phyloP scores from a whole-genome alignment of 2,113 vertebrate species.

The Chloroceryle aenea region DNA sequence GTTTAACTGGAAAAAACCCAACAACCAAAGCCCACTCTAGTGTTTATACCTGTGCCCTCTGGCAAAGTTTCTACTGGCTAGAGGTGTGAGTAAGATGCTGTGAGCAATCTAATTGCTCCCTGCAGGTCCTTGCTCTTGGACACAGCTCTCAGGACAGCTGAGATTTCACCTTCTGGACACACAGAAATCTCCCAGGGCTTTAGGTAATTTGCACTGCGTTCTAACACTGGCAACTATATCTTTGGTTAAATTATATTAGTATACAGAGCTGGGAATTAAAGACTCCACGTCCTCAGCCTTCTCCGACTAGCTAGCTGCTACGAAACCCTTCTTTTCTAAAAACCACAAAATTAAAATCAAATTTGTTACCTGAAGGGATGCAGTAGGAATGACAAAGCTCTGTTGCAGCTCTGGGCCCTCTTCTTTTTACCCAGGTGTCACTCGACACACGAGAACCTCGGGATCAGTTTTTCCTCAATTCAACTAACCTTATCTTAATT shows the following conservation, averaged over 20 bases:
- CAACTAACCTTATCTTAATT: conserved; percentile 37
- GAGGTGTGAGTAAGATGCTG: conserved; percentile 70
- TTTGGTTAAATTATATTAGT: conserved; percentile 69
- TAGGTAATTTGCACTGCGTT: conserved; percentile 57
- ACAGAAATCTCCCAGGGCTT: conserved; percentile 63
- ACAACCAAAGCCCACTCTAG: conserved; percentile 54
- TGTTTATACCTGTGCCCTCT: conserved; percentile 71
- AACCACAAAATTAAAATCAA: conserved; percentile 40
- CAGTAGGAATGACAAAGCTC: conserved; percentile 44
- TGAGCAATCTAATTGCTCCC: conserved; percentile 78
- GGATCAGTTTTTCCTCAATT: background rate
- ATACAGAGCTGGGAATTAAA: conserved; percentile 45
- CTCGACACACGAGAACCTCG: background rate
- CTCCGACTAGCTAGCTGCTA: background rate
- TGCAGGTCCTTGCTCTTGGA: conserved; percentile 72
- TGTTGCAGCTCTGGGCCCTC: background rate
- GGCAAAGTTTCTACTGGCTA: conserved; percentile 69
- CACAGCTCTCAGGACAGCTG: conserved; percentile 71
- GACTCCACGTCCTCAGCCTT: conserved; percentile 5
- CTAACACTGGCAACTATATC: conserved; percentile 62
- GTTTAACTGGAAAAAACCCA: conserved; percentile 70
- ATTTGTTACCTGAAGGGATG: conserved; percentile 42
- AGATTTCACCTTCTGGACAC: conserved; percentile 73
- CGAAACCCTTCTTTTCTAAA: background rate
- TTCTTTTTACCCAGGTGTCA: background rate